phyloP scores from a whole-genome alignment of 2,888 invertebrate genomes.

The Belgica antarctica region DNA sequence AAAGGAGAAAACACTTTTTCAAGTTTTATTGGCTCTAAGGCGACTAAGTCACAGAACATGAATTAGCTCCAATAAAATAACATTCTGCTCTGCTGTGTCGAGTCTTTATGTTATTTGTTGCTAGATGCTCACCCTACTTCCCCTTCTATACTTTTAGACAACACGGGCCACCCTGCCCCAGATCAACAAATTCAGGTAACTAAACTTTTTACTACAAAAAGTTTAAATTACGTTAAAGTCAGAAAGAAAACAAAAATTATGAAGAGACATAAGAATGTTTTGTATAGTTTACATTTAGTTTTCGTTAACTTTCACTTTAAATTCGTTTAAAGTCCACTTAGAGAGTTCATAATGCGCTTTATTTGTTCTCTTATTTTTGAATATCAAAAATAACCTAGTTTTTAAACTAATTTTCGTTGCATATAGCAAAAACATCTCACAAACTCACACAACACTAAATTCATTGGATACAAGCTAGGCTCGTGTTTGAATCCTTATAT shows the following conservation, averaged over 20 bases:
- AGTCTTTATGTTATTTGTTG: constrained; percentile 79
- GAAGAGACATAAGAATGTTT: constrained; percentile 26
- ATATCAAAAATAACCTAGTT: neutral
- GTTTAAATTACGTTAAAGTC: constrained; percentile 40
- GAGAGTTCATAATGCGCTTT: constrained; percentile 25
- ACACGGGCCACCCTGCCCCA: constrained; percentile 75
- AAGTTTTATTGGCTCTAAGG: constrained; percentile 5
- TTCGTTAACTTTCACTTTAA: constrained; percentile 12
- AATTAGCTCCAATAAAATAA: constrained; percentile 37
- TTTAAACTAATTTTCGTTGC: constrained; percentile 22
- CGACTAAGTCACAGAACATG: constrained; percentile 13
- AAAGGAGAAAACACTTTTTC: neutral
- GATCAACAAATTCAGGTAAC: constrained; percentile 72
- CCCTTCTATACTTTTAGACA: constrained; percentile 82
- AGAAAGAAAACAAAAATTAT: constrained; percentile 30
- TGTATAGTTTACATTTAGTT: constrained; percentile 31
- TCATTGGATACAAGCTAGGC: constrained; percentile 16
- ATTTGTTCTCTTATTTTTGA: constrained; percentile 7
- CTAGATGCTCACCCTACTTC: constrained; percentile 90
- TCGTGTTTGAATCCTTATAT: constrained; percentile 27
- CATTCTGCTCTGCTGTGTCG: constrained; percentile 55
- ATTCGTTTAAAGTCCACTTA: constrained; percentile 14
- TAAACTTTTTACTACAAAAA: constrained; percentile 47
- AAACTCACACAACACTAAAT: constrained; percentile 21
- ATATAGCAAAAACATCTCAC: constrained; percentile 20